Percentiles rank a stretch among this genome's conserved stretches.
These are phyloP conservation scores for Cantharis rufa DNA, from an alignment of 2,888 invertebrate genomes.

Conservation along the genomic window DNA sequence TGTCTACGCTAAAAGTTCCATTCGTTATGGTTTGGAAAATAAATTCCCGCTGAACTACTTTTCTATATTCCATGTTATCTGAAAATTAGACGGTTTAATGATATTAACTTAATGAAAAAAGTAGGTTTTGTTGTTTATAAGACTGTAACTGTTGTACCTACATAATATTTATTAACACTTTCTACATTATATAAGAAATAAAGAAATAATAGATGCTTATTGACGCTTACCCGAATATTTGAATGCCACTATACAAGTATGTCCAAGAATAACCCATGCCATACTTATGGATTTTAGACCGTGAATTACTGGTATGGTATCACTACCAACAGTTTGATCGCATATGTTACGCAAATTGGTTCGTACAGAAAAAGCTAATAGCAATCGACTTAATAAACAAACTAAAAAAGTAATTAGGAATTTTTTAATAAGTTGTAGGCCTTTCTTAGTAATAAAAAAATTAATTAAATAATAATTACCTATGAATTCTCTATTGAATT, in stretches of 20 bases:
- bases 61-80: conserved; percentile 77
- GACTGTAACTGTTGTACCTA: neutral
- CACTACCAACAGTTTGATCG: conserved; percentile 78
- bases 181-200: neutral
- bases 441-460: too few relatives aligned
- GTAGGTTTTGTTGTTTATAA: neutral
- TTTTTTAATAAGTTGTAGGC: neutral
- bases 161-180: neutral
- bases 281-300: conserved; percentile 67
- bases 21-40: conserved; percentile 79
- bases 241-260: conserved; percentile 78
- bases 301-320: conserved; percentile 75
- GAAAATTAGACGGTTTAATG: conserved; percentile 9
- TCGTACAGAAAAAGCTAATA: conserved; percentile 78
- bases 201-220: neutral
- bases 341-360: conserved; percentile 80
- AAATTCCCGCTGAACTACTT: conserved; percentile 75
- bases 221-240: conserved; percentile 70
- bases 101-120: neutral
- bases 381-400: conserved; percentile 65
- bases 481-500: conserved; percentile 16
- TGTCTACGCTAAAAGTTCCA: conserved; percentile 80
- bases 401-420: conserved; percentile 53
- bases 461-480: conserved; percentile 4
- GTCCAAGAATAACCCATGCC: conserved; percentile 70